A percentile compares a stretch with the other conserved stretches of the same genome.
These are phyloP conservation scores for Acanthosepion esculentum DNA, from an alignment of 2,888 invertebrate genomes.

Conservation along the genomic window DNA sequence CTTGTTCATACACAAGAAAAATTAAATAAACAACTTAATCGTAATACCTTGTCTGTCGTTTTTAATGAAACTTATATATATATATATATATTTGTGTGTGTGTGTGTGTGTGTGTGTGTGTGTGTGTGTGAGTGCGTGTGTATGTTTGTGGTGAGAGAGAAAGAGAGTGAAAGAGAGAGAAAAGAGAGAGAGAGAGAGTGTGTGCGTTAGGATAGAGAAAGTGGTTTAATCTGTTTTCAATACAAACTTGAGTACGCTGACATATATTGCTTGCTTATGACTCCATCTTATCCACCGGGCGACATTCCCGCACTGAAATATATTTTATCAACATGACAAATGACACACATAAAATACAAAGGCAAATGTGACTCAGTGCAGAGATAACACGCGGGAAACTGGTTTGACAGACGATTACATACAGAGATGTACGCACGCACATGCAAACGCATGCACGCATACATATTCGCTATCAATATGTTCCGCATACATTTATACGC, in stretches of 20 bases:
- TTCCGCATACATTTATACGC: too few relatives aligned
- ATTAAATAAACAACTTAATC: too few relatives aligned
- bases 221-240: background rate
- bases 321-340: conserved; percentile 21
- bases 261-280: background rate
- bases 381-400: background rate
- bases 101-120: too few relatives aligned
- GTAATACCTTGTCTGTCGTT: too few relatives aligned
- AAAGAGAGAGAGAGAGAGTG: too few relatives aligned
- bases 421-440: background rate
- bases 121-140: too few relatives aligned
- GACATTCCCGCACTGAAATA: background rate
- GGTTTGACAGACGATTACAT: background rate
- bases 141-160: too few relatives aligned
- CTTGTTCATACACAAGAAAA: too few relatives aligned
- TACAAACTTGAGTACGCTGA: background rate
- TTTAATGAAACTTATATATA: too few relatives aligned
- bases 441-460: background rate
- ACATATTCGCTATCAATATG: background rate
- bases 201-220: too few relatives aligned
- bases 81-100: too few relatives aligned
- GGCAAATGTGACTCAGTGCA: background rate
- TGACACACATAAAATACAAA: conserved; percentile 13
- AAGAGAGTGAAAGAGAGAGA: too few relatives aligned
- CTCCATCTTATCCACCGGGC: background rate